These are phyloP conservation scores for Otolemur garnettii DNA, from an alignment of 2,113 vertebrate species.

Conservation along the genomic window DNA sequence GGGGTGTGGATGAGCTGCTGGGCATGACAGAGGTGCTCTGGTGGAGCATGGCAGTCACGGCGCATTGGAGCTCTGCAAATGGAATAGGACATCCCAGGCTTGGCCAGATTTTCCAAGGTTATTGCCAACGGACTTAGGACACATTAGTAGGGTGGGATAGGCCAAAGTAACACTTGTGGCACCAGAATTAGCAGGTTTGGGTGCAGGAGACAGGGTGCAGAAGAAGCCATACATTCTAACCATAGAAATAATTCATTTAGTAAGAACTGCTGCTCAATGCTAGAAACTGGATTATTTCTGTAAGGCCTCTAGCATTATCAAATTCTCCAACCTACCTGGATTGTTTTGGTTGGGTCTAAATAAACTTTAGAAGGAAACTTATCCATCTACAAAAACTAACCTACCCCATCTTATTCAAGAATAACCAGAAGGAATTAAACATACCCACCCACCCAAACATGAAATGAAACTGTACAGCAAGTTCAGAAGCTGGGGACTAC, in stretches of 20 bases:
- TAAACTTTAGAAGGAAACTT: constrained; percentile 68
- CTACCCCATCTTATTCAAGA: background rate
- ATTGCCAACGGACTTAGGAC: constrained; percentile 34
- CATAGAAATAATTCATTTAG: constrained; percentile 24
- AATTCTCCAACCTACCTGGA: constrained; percentile 27
- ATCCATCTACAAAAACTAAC: constrained; percentile 13
- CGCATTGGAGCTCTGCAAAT: background rate
- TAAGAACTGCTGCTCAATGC: constrained; percentile 56
- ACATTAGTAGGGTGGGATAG: background rate
- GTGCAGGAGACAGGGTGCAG: background rate
- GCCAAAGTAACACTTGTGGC: background rate
- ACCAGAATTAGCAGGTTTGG: constrained; percentile 53
- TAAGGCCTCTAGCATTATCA: constrained; percentile 60
- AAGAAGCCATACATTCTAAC: background rate
- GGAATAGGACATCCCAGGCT: constrained; percentile 25
- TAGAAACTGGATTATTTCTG: constrained; percentile 74
- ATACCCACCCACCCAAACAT: background rate
- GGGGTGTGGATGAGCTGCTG: background rate
- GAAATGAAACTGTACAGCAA: background rate
- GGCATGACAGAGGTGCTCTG: constrained; percentile 9
- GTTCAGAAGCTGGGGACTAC: background rate
- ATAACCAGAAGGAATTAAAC: background rate
- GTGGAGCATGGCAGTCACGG: background rate
- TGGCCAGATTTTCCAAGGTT: background rate
- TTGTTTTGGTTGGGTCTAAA: constrained; percentile 70